Evolutionary conservation across 2,888 invertebrate genomes (phyloP), one percentile per base, ranked within the genome.

Genomic region (Geotrupes spiniger): DNA sequence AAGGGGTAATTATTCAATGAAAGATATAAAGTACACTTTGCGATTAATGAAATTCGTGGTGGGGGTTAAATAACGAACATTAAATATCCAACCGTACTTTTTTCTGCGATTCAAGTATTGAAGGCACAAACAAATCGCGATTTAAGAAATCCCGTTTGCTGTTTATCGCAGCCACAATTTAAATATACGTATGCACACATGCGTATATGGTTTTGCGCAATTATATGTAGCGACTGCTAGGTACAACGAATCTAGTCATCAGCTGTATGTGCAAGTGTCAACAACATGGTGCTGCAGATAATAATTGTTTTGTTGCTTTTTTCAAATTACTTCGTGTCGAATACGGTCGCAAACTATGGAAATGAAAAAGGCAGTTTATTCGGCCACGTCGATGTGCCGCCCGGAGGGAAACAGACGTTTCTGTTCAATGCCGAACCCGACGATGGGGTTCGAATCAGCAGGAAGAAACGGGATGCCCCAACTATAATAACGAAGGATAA

Each of bases 1-100:
- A 53, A 28, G 45, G 44, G 36, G 42, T 54, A 57, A 57, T 60
- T 61, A 60, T 58, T 49, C 49, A 55, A 61, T 62, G 52, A 58
- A 58, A 48, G 16, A 37, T 28, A 45, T 17, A 17, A 39, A 29
- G 15, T 33, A 16, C 37, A 28, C 33, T 33, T 51, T n/a, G 6
- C 21, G 21, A 4, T 21, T 21, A 21, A 21, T 21, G 3, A 6
- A 21, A 6, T 21, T 21, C 21, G 3, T 21, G 21, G 21, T 21
- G 21, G 21, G 21, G 21, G 4, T 21, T 6, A 21, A 21, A 21
- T 21, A 21, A 21, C 3, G 6, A 21, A 21, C n/a, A n/a, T n/a
- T n/a, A n/a, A n/a, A n/a, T n/a, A n/a, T n/a, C n/a, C n/a, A n/a
- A n/a, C n/a, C n/a, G n/a, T n/a, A n/a, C n/a, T n/a, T n/a, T n/a